phyloP scores from a whole-genome alignment of 2,888 invertebrate species.

The Sabellastarte sp. region DNA sequence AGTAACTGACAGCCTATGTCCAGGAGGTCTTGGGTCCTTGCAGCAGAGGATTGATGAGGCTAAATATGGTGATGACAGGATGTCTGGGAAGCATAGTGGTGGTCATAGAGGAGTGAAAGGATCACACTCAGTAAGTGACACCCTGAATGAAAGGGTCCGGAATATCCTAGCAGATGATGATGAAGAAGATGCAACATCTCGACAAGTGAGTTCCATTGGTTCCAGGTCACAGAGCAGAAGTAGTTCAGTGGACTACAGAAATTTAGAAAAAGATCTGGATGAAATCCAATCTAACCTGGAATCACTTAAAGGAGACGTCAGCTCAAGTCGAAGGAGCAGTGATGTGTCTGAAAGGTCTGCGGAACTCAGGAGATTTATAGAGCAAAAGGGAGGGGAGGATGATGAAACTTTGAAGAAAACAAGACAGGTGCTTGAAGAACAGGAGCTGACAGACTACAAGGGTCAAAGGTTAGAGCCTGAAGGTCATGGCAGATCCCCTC shows the following conservation, averaged over 20 bases:
- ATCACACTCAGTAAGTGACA: not conserved
- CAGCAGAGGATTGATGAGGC: not conserved
- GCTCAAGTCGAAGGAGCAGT: not conserved
- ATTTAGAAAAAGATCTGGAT: conserved; percentile 47
- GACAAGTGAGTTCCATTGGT: not conserved
- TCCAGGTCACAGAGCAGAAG: conserved; percentile 15
- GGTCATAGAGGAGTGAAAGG: not conserved
- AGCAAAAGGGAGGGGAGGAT: not conserved
- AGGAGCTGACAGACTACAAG: not conserved
- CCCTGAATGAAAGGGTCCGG: not conserved
- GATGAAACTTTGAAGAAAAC: not conserved
- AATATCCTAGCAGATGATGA: not conserved
- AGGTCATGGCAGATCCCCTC: not conserved
- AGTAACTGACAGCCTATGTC: not conserved
- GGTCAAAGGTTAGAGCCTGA: not conserved
- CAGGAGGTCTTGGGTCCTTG: not conserved
- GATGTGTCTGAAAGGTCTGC: not conserved
- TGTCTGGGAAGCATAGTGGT: not conserved
- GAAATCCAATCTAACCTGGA: conserved; percentile 48
- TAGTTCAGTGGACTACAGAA: conserved; percentile 35
- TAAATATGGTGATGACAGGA: not conserved
- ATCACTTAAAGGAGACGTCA: conserved; percentile 14
- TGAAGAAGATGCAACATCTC: not conserved
- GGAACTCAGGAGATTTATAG: not conserved
- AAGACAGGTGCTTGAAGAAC: not conserved